Conservation (phyloP, 2,888 invertebrate genomes). For the Perdita meconis region DNA sequence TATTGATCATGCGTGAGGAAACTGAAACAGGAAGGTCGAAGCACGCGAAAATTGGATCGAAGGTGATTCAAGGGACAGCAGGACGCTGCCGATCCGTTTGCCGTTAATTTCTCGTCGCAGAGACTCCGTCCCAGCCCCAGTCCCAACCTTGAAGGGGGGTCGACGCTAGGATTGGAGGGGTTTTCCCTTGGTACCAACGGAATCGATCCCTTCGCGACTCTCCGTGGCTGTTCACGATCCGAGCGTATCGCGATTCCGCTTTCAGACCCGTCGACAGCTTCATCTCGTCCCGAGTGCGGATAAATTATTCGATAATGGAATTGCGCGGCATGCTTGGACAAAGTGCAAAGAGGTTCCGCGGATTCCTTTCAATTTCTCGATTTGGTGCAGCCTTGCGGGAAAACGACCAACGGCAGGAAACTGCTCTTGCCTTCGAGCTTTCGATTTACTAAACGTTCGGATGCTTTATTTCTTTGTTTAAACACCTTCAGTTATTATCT, state of each 20-base stretch:
- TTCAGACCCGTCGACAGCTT: conserved; percentile 41
- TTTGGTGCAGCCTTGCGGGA: background rate
- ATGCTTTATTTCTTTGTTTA: too few relatives aligned
- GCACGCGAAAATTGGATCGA: conserved; percentile 40
- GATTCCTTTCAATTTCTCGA: conserved; percentile 37
- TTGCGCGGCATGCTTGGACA: conserved; percentile 8
- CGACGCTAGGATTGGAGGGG: conserved; percentile 10
- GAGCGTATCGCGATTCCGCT: conserved; percentile 47
- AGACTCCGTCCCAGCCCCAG: conserved; percentile 25
- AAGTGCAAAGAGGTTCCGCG: background rate
- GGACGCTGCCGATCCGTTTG: conserved; percentile 32
- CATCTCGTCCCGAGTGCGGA: conserved; percentile 49
- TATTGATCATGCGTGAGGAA: conserved; percentile 32
- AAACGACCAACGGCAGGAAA: background rate
- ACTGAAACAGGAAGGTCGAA: background rate
- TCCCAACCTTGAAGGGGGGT: conserved; percentile 23
- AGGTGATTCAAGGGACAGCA: conserved; percentile 42
- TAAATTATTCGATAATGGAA: conserved; percentile 57
- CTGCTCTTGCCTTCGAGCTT: background rate
- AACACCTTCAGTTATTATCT: too few relatives aligned
- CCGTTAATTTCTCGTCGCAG: conserved; percentile 49
- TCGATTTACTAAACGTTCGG: background rate
- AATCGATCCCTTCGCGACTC: conserved; percentile 66
- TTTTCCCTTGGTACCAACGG: conserved; percentile 56
- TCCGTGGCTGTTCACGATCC: conserved; percentile 48